Percentiles rank a stretch among this genome's conserved stretches.
phyloP scores from a whole-genome alignment of 2,113 vertebrate species.

The Pithys albifrons region DNA sequence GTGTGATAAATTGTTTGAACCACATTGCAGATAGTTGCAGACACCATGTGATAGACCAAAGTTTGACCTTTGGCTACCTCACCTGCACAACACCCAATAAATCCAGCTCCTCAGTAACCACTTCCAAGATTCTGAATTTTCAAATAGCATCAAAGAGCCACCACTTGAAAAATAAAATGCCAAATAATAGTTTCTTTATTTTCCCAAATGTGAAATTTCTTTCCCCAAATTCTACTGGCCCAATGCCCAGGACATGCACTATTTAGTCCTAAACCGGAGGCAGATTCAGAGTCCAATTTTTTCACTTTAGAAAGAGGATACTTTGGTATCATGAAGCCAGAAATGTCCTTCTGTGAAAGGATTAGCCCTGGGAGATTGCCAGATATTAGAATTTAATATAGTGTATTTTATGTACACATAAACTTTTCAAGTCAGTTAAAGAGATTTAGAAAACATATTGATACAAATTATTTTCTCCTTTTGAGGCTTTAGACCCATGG shows the following conservation, averaged over 20 bases:
- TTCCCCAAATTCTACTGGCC: constrained; percentile 19
- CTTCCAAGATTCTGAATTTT: constrained; percentile 53
- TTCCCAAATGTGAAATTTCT: constrained; percentile 59
- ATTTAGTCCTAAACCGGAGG: constrained; percentile 8
- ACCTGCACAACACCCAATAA: constrained; percentile 52
- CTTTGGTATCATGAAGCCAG: constrained; percentile 16
- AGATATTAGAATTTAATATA: not conserved
- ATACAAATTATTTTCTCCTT: not conserved
- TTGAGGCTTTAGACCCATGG: not conserved
- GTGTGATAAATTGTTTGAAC: not conserved
- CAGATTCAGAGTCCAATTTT: not conserved
- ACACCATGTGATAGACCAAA: not conserved
- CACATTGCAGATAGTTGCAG: not conserved
- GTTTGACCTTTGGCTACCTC: constrained; percentile 46
- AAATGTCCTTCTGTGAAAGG: constrained; percentile 11
- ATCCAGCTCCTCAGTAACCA: constrained; percentile 18
- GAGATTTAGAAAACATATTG: not conserved
- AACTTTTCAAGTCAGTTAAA: constrained; percentile 14
- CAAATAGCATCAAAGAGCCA: not conserved
- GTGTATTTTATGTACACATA: constrained; percentile 5
- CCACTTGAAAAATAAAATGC: constrained; percentile 40
- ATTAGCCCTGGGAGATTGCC: not conserved
- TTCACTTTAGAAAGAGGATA: constrained; percentile 35
- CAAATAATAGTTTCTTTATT: constrained; percentile 31
- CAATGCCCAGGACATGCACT: constrained; percentile 32